Evolutionary conservation across 2,797 vertebrate genomes (phyloP).

Genomic region (Trematomus bernacchii): DNA sequence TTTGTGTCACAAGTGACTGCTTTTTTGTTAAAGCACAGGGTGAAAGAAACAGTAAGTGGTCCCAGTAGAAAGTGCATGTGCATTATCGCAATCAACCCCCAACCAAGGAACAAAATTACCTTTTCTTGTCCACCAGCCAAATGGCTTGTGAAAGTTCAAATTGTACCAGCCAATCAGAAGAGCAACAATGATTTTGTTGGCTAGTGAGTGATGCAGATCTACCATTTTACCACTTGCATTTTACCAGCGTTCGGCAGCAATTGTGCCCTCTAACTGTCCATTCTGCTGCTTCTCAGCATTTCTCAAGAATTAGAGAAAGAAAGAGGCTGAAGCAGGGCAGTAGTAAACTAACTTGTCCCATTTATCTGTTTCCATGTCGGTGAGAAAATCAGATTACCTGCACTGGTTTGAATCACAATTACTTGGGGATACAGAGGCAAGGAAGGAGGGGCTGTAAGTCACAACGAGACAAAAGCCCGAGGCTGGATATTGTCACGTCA

Average conservation of each 20-base stretch:
- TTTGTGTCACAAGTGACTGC: constrained; percentile 9
- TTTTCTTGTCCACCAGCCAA: too few species aligned
- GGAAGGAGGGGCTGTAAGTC: constrained; percentile 14
- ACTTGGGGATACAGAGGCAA: constrained; percentile 16
- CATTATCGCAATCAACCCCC: constrained; percentile 14
- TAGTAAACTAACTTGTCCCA: constrained; percentile 18
- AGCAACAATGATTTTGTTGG: too few species aligned
- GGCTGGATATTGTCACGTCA: constrained; percentile 37
- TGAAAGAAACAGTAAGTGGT: constrained; percentile 66
- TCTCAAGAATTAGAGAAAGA: not conserved
- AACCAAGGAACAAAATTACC: too few species aligned
- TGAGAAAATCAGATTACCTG: constrained; percentile 12
- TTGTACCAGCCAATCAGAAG: too few species aligned
- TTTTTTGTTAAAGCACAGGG: constrained; percentile 9
- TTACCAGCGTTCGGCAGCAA: too few species aligned
- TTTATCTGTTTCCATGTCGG: constrained; percentile 5
- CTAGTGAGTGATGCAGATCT: too few species aligned
- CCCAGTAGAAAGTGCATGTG: constrained; percentile 50
- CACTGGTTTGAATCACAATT: constrained; percentile 16
- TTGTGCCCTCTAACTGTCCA: too few species aligned
- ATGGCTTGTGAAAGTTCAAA: too few species aligned
- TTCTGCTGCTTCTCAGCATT: not conserved
- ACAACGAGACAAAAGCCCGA: constrained; percentile 30
- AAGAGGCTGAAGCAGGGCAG: constrained; percentile 12
- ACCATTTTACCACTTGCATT: too few species aligned